These are phyloP conservation scores for Chymomyza amoena DNA, from an alignment of 2,888 invertebrate genomes.

Conservation along the genomic window DNA sequence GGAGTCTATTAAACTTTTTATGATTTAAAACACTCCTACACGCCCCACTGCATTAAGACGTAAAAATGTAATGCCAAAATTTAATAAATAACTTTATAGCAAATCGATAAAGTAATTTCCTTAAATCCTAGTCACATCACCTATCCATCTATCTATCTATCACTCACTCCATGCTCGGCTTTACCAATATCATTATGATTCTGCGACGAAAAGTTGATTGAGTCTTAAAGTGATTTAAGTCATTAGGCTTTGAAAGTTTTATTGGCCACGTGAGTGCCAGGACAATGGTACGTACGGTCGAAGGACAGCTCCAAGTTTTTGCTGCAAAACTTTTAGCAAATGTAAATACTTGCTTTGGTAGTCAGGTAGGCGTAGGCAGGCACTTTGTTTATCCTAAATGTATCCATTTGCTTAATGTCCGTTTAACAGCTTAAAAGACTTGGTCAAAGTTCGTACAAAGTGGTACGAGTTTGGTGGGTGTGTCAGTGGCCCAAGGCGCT, in stretches of 20 bases:
- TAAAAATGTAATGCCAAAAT: not conserved
- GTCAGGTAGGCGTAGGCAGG: not conserved
- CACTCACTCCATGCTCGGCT: too few species aligned
- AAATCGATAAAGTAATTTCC: not conserved
- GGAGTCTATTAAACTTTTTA: not conserved
- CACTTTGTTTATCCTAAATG: slow-evolving; percentile 13
- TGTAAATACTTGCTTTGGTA: not conserved
- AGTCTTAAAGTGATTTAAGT: slow-evolving; percentile 64
- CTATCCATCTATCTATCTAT: not conserved
- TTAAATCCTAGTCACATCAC: not conserved
- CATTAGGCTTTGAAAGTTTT: slow-evolving; percentile 57
- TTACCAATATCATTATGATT: slow-evolving; percentile 40
- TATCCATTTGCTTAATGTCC: slow-evolving; percentile 38
- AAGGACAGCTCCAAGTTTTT: slow-evolving; percentile 16
- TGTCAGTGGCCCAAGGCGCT: not conserved
- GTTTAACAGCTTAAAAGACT: slow-evolving; percentile 41
- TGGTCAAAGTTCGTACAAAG: slow-evolving; percentile 4
- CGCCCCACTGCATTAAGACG: not conserved
- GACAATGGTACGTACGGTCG: slow-evolving; percentile 16
- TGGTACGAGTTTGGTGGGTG: not conserved
- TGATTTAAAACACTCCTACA: not conserved
- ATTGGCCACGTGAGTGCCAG: slow-evolving; percentile 37
- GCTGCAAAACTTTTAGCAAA: slow-evolving; percentile 36
- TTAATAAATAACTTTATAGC: not conserved
- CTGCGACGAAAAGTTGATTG: slow-evolving; percentile 49